A percentile compares a stretch with the other conserved stretches of the same genome.
Evolutionary conservation across 1,140 invertebrate genomes (phyloP).

Genomic region (Chironomus striatipennis): DNA sequence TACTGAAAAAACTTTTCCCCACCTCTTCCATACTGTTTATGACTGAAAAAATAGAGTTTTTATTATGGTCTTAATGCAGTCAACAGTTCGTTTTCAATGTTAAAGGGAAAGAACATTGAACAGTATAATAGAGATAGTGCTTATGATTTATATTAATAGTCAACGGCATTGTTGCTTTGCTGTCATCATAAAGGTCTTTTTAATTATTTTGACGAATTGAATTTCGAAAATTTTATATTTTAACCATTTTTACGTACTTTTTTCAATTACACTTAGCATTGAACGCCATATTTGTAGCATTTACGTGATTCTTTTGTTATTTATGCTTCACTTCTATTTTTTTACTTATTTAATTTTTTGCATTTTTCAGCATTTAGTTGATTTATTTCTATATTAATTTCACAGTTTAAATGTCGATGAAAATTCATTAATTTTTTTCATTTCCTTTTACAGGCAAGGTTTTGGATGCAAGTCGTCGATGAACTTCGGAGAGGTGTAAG

Average conservation of each 20-base stretch:
- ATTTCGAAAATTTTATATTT: background rate
- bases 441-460: slow-evolving; percentile 61
- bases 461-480: slow-evolving; percentile 94
- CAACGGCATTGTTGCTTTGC: background rate
- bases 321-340: slow-evolving; percentile 6
- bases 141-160: slow-evolving; percentile 4
- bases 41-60: too few relatives aligned
- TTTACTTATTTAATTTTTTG: background rate
- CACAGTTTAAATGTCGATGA: too few relatives aligned
- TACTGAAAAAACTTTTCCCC: too few relatives aligned
- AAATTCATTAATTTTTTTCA: slow-evolving; percentile 27
- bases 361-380: background rate
- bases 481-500: slow-evolving; percentile 75
- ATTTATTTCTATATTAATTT: too few relatives aligned
- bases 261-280: background rate
- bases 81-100: background rate
- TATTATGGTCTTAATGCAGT: background rate
- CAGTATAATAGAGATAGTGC: too few relatives aligned
- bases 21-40: too few relatives aligned
- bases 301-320: slow-evolving; percentile 14
- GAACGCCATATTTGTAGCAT: background rate
- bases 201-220: slow-evolving; percentile 9
- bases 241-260: slow-evolving; percentile 24
- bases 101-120: background rate
- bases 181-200: background rate